Evolutionary conservation across 2,888 invertebrate genomes (phyloP).

Genomic region (Enchytraeus crypticus): DNA sequence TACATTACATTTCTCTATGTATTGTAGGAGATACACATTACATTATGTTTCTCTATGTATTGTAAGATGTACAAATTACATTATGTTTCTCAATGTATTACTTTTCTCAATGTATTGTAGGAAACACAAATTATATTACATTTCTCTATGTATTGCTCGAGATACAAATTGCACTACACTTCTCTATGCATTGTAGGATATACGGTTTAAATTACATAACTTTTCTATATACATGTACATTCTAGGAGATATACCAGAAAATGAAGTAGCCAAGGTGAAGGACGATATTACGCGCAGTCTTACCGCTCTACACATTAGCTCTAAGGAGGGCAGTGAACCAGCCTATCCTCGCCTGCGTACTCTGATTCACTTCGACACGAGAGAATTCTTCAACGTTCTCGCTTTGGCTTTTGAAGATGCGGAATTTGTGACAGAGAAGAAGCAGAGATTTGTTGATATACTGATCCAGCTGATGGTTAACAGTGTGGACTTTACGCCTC

Average conservation of each 20-base stretch:
- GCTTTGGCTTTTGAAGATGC: slow-evolving; percentile 74
- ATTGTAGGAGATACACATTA: too few species aligned
- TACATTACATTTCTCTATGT: too few species aligned
- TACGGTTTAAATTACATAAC: too few species aligned
- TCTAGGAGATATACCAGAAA: slow-evolving; percentile 59
- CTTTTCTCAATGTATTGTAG: too few species aligned
- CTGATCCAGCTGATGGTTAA: slow-evolving; percentile 64
- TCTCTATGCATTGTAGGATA: too few species aligned
- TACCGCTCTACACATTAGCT: slow-evolving; percentile 6
- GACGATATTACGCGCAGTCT: slow-evolving; percentile 58
- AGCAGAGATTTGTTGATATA: slow-evolving; percentile 70
- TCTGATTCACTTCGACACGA: slow-evolving; percentile 69
- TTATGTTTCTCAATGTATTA: too few species aligned
- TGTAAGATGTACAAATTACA: too few species aligned
- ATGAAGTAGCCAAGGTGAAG: slow-evolving; percentile 60
- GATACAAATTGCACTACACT: too few species aligned
- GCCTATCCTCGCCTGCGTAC: slow-evolving; percentile 52
- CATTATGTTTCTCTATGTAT: too few species aligned
- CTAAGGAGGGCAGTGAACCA: slow-evolving; percentile 31
- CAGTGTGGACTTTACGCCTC: slow-evolving; percentile 55
- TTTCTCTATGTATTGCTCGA: too few species aligned
- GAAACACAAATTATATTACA: too few species aligned
- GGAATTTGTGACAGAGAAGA: slow-evolving; percentile 61
- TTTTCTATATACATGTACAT: too few species aligned
- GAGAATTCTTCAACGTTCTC: slow-evolving; percentile 75